phyloP scores from a whole-genome alignment of 2,888 invertebrate species.

The Trichopria drosophilae region DNA sequence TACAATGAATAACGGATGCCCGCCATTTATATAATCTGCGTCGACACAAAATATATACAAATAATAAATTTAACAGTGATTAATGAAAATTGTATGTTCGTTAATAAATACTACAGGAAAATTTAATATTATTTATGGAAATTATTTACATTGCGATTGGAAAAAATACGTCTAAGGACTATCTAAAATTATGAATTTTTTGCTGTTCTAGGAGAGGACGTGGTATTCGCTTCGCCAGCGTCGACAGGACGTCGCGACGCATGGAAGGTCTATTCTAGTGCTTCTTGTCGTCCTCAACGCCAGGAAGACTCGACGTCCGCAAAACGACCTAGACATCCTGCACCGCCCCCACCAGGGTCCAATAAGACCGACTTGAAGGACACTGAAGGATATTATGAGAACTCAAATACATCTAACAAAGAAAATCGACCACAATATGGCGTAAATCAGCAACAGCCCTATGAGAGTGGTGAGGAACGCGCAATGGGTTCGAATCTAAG shows the following conservation, averaged over 20 bases:
- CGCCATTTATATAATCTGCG: no score
- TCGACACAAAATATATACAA: no score
- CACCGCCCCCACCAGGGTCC: slow-evolving; percentile 40
- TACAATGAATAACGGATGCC: no score
- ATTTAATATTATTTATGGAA: no score
- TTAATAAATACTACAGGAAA: no score
- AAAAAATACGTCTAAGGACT: background rate
- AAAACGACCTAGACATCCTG: slow-evolving; percentile 34
- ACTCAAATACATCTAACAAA: slow-evolving; percentile 43
- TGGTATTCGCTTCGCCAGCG: slow-evolving; percentile 38
- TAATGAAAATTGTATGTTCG: no score
- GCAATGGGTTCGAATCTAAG: slow-evolving; percentile 78
- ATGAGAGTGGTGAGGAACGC: slow-evolving; percentile 43
- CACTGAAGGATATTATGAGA: slow-evolving; percentile 24
- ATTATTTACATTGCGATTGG: no score
- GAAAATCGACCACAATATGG: slow-evolving; percentile 49
- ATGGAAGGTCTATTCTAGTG: slow-evolving; percentile 42
- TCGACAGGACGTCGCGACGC: slow-evolving; percentile 39
- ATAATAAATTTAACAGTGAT: no score
- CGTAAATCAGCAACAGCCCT: slow-evolving; percentile 16
- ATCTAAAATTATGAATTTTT: background rate
- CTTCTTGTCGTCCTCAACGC: slow-evolving; percentile 42
- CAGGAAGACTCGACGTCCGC: slow-evolving; percentile 34
- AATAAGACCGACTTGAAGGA: slow-evolving; percentile 48
- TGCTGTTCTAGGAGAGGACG: slow-evolving; percentile 51